Base-by-base conservation (phyloP, 23 tunicate genomes). In the Botrylloides violaceus region DNA sequence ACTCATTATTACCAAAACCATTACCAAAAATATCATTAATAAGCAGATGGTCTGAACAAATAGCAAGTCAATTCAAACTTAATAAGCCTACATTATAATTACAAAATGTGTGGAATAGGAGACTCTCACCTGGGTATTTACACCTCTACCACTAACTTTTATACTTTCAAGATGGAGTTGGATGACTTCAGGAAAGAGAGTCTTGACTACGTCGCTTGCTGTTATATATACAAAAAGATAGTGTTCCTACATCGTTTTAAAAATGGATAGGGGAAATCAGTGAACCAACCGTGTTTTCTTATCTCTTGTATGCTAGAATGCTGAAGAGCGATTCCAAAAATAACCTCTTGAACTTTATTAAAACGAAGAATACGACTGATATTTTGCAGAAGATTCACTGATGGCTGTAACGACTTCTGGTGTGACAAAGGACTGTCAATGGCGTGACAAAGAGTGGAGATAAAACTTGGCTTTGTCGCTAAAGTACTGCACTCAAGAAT, bases 371-470 rank as follows among this genome's bases (percentile, higher is more conserved):
- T 68, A 34, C 77, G 73, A 60, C 88, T 77, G 64, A 88, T 81
- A 59, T 88, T 81, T 0, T 79, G 63, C 0, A 88, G 75, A 0
- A 88, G 80, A n/a, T 61, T 12, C 23, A 34, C 38, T n/a, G 88
- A 81, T 2, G 88, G 88, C 9, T 50, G 15, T 20, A 88, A 63
- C 26, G 84, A 50, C 47, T 88, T 88, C 59, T 88, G 96, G 66
- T 88, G 96, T 29, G 88, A 88, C 2, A 88, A 50, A 3, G 96
- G 96, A 59, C 65, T 88, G 32, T 88, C 88, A 56, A 88, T 64
- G 2, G 96, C 66, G 76, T 81, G 56, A 57, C 88, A 80, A 47
- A 77, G 68, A 9, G 84, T 81, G 12, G 96, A 72, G 63, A 66
- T 71, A 59, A 77, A 82, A 77, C 80, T 82, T 23, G 88, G 83